Evolutionary conservation across 2,113 vertebrate species (phyloP), one percentile per base, ranked within the genome.

Genomic region (Crotophaga sulcirostris): DNA sequence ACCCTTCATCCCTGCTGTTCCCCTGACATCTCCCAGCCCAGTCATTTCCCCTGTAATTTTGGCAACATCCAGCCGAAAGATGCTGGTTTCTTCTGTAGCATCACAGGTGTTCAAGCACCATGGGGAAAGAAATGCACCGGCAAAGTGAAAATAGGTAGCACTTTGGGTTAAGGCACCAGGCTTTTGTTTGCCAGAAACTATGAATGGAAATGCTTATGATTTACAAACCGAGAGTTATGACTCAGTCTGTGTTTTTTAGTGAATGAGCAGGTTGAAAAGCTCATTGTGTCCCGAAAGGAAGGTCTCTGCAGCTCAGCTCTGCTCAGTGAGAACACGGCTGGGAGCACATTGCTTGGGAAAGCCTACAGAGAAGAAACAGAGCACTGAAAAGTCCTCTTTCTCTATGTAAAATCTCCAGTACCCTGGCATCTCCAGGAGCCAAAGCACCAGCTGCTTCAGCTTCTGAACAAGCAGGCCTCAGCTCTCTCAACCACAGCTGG

Each of bases 71-170:
- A 31, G 36, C 51, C 28, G 42, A 81, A 89, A 67, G 23, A 33
- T 9, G 33, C 10, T 3, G 42, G 3, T 47, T 78, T 75, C 9
- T 31, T 33, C 44, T 11, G 38, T 20, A 47, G 47, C 66, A 82
- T 40, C 74, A 3, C 9, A 44, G 34, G 20, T 42, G 56, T 33
- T 55, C 12, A 23, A 55, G 60, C 34, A 52, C 33, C n/a, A 7
- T 0, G 0, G 18, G 16, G 7, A 10, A 23, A 11, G 10, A 44
- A 16, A 36, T 0, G 0, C 54, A 14, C 6, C 4, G 45, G 67
- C n/a, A 42, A 33, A 77, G 34, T 6, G 13, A 60, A 72, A 73
- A 23, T 1, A 17, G 42, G 47, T 24, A 69, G 14, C 38, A 9
- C n/a, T 72, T n/a, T 2, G 23, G 31, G 58, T 14, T 28, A 54